phyloP scores from a whole-genome alignment of 2,888 invertebrate species.

The Leptinotarsa rubiginosa region DNA sequence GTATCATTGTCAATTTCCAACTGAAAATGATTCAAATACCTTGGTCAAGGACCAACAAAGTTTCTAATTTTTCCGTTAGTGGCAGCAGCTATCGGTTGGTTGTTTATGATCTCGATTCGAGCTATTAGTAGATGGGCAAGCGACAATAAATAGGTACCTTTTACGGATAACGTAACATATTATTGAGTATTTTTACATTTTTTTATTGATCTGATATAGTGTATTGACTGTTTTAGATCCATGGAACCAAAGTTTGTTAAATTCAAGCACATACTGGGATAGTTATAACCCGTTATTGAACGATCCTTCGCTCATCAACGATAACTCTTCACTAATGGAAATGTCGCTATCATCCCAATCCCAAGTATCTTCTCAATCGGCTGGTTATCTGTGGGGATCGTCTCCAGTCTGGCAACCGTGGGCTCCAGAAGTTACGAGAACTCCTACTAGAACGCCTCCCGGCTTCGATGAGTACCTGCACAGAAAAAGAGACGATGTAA shows the following conservation, averaged over 20 bases:
- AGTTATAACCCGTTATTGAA: slow-evolving; percentile 54
- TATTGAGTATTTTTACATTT: too few species aligned
- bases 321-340: slow-evolving; percentile 52
- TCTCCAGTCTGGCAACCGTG: slow-evolving; percentile 65
- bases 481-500: slow-evolving; percentile 47
- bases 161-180: too few species aligned
- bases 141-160: too few species aligned
- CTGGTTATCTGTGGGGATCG: slow-evolving; percentile 64
- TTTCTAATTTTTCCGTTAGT: too few species aligned
- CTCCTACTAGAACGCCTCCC: slow-evolving; percentile 64
- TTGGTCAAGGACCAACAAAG: too few species aligned
- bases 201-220: too few species aligned
- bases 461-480: slow-evolving; percentile 57
- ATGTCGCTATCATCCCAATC: slow-evolving; percentile 23
- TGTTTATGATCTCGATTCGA: too few species aligned
- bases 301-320: slow-evolving; percentile 40
- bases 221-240: slow-evolving; percentile 48
- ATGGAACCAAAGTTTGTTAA: slow-evolving; percentile 53
- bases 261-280: slow-evolving; percentile 53
- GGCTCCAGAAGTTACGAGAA: slow-evolving; percentile 57
- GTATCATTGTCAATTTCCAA: too few species aligned
- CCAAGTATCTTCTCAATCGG: slow-evolving; percentile 46
- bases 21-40: too few species aligned
- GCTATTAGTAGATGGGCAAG: too few species aligned
- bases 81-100: too few species aligned